These are phyloP conservation scores for Onychomys arenicola DNA, from an alignment of 2,797 vertebrate genomes.

Conservation along the genomic window DNA sequence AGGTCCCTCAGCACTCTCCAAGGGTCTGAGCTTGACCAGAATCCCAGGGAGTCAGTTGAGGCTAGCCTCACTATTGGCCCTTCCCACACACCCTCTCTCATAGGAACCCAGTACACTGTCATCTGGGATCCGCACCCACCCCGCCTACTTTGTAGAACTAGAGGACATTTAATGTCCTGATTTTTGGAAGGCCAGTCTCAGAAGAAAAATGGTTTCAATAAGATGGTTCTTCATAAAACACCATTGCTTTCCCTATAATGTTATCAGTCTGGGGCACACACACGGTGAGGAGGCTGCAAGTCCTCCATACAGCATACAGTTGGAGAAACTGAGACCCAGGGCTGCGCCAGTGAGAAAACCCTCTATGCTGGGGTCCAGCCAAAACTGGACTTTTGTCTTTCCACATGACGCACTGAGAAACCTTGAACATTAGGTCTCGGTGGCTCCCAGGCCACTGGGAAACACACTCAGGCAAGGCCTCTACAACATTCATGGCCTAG, in stretches of 20 bases:
- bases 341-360: not conserved
- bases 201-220: not conserved
- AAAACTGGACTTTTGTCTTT: not conserved
- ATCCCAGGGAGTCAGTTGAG: too few species aligned
- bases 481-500: not conserved
- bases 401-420: rapidly evolving
- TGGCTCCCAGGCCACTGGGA: not conserved
- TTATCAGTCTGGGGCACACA: not conserved
- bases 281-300: rapidly evolving
- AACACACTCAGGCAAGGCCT: not conserved
- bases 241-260: not conserved
- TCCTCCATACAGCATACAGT: not conserved
- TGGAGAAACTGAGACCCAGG: not conserved
- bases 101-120: not conserved
- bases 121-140: not conserved
- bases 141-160: not conserved
- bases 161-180: not conserved
- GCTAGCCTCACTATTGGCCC: not conserved
- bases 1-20: not conserved
- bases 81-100: not conserved
- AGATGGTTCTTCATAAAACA: not conserved
- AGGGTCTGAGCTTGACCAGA: not conserved
- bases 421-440: not conserved
- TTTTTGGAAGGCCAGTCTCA: not conserved
- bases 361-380: not conserved